These are phyloP conservation scores for Hyles vespertilio DNA, from an alignment of 1,140 invertebrate genomes.

Conservation along the genomic window DNA sequence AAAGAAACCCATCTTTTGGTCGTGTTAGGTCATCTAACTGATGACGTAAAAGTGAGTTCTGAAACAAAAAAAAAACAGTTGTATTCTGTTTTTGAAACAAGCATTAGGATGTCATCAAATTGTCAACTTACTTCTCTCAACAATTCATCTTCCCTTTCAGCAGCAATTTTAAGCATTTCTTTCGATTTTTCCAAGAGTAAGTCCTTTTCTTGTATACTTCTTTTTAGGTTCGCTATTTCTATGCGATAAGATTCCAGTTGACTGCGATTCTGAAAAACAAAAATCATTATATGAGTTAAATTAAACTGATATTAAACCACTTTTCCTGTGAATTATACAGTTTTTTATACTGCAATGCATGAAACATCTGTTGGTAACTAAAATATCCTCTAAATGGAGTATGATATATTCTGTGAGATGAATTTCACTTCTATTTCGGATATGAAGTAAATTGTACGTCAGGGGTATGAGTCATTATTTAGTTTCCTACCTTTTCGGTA, in stretches of 20 bases:
- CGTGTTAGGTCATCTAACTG: conserved; percentile 41
- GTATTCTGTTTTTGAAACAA: neutral
- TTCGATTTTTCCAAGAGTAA: conserved; percentile 56
- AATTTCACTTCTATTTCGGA: no score
- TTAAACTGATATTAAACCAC: neutral
- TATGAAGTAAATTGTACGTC: no score
- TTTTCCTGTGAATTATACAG: neutral
- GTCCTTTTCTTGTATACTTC: conserved; percentile 61
- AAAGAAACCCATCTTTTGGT: conserved; percentile 37
- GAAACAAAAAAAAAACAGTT: conserved; percentile 29
- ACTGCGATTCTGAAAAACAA: conserved; percentile 35
- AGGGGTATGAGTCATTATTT: no score
- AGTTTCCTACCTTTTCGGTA: conserved; percentile 43
- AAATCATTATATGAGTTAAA: neutral
- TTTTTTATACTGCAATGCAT: neutral
- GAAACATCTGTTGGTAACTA: neutral
- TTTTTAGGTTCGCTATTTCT: conserved; percentile 60
- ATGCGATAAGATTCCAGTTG: conserved; percentile 51
- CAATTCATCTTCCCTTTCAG: conserved; percentile 61
- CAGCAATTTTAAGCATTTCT: conserved; percentile 65
- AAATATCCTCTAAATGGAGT: neutral
- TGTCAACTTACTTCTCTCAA: conserved; percentile 45
- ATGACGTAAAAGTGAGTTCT: conserved; percentile 49
- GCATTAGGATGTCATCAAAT: neutral
- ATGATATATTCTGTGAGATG: no score